Conservation (phyloP, 2,113 vertebrate genomes). For the Colinus virginianus region DNA sequence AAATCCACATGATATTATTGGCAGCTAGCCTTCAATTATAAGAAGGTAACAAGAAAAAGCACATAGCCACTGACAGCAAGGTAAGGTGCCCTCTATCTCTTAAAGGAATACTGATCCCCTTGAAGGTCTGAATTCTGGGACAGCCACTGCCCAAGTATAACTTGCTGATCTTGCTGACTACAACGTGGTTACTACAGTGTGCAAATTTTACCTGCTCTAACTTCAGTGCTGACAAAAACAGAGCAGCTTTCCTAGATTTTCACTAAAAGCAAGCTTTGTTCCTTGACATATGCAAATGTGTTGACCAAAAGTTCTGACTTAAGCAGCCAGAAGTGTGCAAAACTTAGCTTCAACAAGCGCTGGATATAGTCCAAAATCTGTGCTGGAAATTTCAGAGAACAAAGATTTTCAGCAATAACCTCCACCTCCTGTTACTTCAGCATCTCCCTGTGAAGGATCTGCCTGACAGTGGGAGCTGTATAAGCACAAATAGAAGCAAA, state of each 20-base stretch:
- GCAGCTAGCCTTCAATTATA: conserved; percentile 57
- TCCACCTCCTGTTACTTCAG: not conserved
- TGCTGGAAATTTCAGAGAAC: not conserved
- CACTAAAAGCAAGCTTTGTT: not conserved
- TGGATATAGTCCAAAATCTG: not conserved
- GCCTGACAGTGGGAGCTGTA: not conserved
- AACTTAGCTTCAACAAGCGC: not conserved
- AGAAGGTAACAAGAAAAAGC: conserved; percentile 15
- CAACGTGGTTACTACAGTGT: accelerated
- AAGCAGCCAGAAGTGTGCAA: not conserved
- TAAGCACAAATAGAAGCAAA: not conserved
- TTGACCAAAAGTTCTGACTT: not conserved
- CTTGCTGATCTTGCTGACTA: not conserved
- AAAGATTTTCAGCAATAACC: not conserved
- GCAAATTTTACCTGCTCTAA: not conserved
- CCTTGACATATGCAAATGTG: not conserved
- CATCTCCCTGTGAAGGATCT: not conserved
- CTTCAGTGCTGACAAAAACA: not conserved
- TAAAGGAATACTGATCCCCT: not conserved
- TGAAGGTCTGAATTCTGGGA: not conserved
- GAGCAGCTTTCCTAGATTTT: not conserved
- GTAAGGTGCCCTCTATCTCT: not conserved
- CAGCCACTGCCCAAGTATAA: not conserved
- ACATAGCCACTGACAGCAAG: not conserved
- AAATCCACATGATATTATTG: conserved; percentile 41